These are phyloP conservation scores for Jacana jacana DNA, from an alignment of 2,113 vertebrate genomes.

Conservation along the genomic window DNA sequence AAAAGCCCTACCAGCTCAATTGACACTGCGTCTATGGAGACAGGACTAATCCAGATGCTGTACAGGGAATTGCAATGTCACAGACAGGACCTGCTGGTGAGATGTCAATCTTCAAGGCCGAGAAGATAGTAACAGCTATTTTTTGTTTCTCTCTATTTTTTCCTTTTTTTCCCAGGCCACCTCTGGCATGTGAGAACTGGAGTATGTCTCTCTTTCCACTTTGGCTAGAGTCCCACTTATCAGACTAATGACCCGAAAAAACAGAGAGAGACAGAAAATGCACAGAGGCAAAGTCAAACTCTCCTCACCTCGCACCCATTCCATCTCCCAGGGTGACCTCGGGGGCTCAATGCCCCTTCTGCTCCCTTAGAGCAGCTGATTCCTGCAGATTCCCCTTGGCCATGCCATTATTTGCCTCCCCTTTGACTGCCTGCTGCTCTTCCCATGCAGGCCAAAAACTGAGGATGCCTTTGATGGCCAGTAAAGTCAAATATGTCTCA, in stretches of 20 bases:
- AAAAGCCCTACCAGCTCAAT: neutral
- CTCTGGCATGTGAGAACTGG: neutral
- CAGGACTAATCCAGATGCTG: neutral
- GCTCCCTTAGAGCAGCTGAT: neutral
- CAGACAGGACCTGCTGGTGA: neutral
- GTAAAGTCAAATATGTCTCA: conserved; percentile 19
- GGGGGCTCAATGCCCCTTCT: neutral
- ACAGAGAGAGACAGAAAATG: neutral
- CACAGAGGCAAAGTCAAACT: neutral
- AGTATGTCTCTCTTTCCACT: neutral
- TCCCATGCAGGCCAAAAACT: neutral
- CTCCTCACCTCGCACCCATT: neutral
- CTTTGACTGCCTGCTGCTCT: neutral
- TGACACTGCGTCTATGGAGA: neutral
- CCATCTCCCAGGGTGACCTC: neutral
- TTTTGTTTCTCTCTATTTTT: neutral
- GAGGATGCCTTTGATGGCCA: conserved; percentile 44
- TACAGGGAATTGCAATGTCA: neutral
- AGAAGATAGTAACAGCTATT: neutral
- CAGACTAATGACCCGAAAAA: neutral
- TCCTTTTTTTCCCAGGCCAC: neutral
- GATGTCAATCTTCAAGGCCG: neutral
- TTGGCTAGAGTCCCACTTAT: neutral
- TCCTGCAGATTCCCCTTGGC: neutral
- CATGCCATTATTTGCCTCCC: neutral